phyloP scores from a whole-genome alignment of 2,888 invertebrate genomes.

The Lumbricus terrestris region DNA sequence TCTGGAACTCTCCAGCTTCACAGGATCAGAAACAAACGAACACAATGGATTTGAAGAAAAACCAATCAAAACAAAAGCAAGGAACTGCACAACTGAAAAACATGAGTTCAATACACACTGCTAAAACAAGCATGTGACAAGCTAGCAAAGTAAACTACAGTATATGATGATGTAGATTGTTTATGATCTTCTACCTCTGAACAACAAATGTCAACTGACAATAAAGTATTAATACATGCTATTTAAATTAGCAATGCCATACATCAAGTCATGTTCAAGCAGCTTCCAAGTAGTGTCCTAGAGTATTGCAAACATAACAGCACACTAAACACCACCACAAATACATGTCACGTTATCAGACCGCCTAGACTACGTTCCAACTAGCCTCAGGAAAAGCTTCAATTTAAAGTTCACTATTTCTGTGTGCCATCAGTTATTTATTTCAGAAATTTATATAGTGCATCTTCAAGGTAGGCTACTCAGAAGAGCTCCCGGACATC shows the following conservation, averaged over 20 bases:
- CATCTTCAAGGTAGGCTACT: too few species aligned
- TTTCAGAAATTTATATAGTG: too few species aligned
- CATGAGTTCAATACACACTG: not conserved
- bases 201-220: not conserved
- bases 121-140: not conserved
- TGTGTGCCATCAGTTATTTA: not conserved
- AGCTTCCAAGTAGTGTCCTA: not conserved
- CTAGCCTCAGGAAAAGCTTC: not conserved
- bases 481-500: too few species aligned
- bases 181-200: not conserved
- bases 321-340: not conserved
- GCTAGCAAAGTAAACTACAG: not conserved
- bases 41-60: not conserved
- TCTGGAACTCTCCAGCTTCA: not conserved
- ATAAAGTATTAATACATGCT: not conserved
- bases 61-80: not conserved
- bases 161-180: not conserved
- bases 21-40: not conserved
- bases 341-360: not conserved
- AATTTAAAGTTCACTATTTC: not conserved
- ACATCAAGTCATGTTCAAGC: not conserved
- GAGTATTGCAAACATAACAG: not conserved
- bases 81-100: not conserved
- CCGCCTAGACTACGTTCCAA: too few species aligned
- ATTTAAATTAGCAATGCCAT: not conserved